Evolutionary conservation across 53 echinoderm and acorn worm species (phyloP).

Genomic region (Holothuria scabra): DNA sequence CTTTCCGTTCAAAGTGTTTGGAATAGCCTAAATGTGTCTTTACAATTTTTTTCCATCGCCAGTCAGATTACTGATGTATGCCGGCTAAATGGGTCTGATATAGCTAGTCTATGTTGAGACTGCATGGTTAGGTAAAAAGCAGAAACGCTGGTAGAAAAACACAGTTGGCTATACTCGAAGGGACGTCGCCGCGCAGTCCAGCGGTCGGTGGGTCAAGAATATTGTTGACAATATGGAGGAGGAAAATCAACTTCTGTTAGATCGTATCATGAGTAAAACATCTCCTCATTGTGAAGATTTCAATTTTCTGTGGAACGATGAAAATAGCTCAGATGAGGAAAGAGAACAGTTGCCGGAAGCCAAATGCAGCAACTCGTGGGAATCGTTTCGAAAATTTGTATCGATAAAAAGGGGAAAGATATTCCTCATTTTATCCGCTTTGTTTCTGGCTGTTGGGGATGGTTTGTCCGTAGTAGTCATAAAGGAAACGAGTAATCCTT

Average conservation of each 20-base stretch:
- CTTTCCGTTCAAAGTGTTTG: no score
- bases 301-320: neutral
- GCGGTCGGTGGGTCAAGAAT: no score
- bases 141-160: no score
- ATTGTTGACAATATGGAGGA: neutral
- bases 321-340: neutral
- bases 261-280: neutral
- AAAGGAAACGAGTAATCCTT: conserved; percentile 1
- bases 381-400: neutral
- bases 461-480: conserved; percentile 2
- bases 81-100: no score
- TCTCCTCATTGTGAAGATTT: neutral
- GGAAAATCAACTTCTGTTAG: neutral
- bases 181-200: no score
- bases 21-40: no score
- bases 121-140: no score
- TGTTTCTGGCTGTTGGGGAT: conserved; percentile 3
- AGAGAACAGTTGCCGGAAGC: no score
- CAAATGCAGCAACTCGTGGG: neutral
- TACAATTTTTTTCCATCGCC: no score
- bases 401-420: neutral
- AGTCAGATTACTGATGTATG: no score
- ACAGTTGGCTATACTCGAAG: no score
- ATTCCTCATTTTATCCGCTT: conserved; percentile 2
- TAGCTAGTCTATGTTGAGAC: no score